phyloP scores from a whole-genome alignment of 2,888 invertebrate species.

The Torymus aiolomorphi region DNA sequence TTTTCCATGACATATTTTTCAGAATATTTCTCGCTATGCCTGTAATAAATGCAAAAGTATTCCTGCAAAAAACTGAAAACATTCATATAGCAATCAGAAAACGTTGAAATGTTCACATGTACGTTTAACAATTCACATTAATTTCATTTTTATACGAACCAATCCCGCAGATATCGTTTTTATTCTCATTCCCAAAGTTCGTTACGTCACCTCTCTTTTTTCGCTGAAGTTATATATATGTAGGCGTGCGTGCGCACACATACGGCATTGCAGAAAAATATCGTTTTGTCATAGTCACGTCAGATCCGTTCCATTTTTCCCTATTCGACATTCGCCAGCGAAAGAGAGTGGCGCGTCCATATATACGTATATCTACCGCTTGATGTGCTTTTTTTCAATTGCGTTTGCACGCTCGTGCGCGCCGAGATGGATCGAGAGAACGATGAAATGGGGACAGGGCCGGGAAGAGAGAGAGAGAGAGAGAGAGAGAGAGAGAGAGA shows the following conservation, averaged over 20 bases:
- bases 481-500: neutral
- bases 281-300: slow-evolving; percentile 46
- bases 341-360: neutral
- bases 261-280: slow-evolving; percentile 34
- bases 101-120: too few relatives aligned
- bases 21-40: too few relatives aligned
- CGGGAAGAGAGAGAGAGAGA: slow-evolving; percentile 13
- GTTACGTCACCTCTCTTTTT: slow-evolving; percentile 15
- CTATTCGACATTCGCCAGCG: slow-evolving; percentile 23
- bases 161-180: slow-evolving; percentile 10
- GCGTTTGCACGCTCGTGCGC: slow-evolving; percentile 56
- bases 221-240: neutral
- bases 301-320: slow-evolving; percentile 31
- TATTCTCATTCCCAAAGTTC: slow-evolving; percentile 31
- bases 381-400: slow-evolving; percentile 51
- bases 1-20: too few relatives aligned
- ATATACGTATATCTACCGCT: neutral
- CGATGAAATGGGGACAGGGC: slow-evolving; percentile 11
- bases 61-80: too few relatives aligned
- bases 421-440: neutral
- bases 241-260: too few relatives aligned
- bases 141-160: neutral
- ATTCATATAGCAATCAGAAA: too few relatives aligned
- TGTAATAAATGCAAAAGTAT: too few relatives aligned
- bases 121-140: too few relatives aligned